Percentiles rank a stretch among this genome's conserved stretches.
phyloP scores from a whole-genome alignment of 2,113 vertebrate species.

The Oncorhynchus gorbuscha region DNA sequence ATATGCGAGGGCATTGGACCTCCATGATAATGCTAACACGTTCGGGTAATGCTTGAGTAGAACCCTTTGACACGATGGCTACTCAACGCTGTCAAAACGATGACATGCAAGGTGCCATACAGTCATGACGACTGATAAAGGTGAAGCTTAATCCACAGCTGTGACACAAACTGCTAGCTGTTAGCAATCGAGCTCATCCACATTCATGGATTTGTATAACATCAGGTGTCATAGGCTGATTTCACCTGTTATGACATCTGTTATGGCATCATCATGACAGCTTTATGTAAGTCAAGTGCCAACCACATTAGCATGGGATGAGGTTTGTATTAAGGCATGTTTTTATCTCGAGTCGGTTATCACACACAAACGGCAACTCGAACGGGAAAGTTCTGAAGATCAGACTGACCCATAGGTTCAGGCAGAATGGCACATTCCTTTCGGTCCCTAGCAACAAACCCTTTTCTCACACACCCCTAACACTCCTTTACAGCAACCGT shows the following conservation, averaged over 20 bases:
- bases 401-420: constrained; percentile 40
- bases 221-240: not conserved
- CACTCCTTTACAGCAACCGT: not conserved
- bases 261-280: constrained; percentile 44
- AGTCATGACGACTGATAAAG: not conserved
- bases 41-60: not conserved
- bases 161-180: too few relatives aligned
- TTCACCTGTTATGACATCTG: constrained; percentile 26
- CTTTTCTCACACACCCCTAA: not conserved
- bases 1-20: not conserved
- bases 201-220: too few relatives aligned
- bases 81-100: not conserved
- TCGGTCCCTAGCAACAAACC: constrained; percentile 47
- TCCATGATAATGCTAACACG: not conserved
- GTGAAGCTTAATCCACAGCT: not conserved
- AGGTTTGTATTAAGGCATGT: constrained; percentile 43
- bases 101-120: not conserved
- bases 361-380: not conserved
- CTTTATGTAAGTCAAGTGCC: constrained; percentile 44
- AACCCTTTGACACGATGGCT: not conserved
- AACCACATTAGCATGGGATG: constrained; percentile 28
- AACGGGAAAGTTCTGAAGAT: constrained; percentile 11
- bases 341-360: constrained; percentile 68
- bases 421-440: constrained; percentile 35
- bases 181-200: too few relatives aligned